Evolutionary conservation across 2,888 invertebrate species (phyloP).

Genomic region (Thera britannica): DNA sequence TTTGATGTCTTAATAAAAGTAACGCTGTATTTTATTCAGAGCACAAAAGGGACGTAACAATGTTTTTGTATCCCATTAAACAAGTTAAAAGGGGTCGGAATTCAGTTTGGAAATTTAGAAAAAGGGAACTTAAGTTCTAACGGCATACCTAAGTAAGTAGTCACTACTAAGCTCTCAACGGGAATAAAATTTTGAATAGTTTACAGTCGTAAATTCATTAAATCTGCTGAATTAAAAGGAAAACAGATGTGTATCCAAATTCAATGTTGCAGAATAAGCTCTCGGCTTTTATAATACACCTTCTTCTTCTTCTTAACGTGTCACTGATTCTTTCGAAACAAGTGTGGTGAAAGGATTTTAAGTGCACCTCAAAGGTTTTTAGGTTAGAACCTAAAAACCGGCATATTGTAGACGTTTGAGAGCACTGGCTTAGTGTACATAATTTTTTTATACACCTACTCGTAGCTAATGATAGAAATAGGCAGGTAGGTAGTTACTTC

Average conservation of each 20-base stretch:
- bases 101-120: slow-evolving; percentile 30
- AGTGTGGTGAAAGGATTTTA: too few relatives aligned
- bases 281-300: not conserved
- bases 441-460: too few relatives aligned
- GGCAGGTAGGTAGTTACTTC: too few relatives aligned
- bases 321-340: too few relatives aligned
- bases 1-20: slow-evolving; percentile 36
- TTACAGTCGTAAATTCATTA: not conserved
- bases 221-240: slow-evolving; percentile 13
- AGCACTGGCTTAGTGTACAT: too few relatives aligned
- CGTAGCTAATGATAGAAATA: too few relatives aligned
- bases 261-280: slow-evolving; percentile 3
- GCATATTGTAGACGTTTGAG: too few relatives aligned
- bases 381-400: too few relatives aligned
- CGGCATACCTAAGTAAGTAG: not conserved
- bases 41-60: slow-evolving; percentile 24
- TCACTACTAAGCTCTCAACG: not conserved
- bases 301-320: too few relatives aligned
- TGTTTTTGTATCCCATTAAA: slow-evolving; percentile 20
- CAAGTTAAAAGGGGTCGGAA: slow-evolving; percentile 29
- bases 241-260: slow-evolving; percentile 8
- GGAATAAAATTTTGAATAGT: not conserved
- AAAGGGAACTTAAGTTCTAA: not conserved
- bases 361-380: too few relatives aligned
- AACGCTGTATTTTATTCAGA: slow-evolving; percentile 27